Evolutionary conservation across 53 echinoderm and acorn worm species (phyloP), one percentile per base, ranked within the genome.

Genomic region (Apostichopus leukothele): DNA sequence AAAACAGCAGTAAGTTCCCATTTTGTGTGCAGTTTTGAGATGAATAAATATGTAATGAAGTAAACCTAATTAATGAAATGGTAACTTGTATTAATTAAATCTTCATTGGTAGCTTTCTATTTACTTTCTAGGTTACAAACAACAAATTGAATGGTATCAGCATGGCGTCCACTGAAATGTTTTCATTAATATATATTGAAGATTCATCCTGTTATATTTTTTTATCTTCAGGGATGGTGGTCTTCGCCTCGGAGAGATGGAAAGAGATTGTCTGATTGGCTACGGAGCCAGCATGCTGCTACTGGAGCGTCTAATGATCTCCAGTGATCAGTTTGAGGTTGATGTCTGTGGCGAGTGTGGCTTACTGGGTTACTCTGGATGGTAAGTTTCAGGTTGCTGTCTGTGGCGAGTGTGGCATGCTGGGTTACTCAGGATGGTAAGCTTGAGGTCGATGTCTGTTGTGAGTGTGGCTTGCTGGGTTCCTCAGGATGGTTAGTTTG

Each of bases 201-300:
- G 25, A 75, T 26, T 23, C 75, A 9, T 10, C 75, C 21, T 13
- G 75, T 75, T 52, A 9, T 52, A 13, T 79, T n/a, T 2, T 50
- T 79, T 51, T 11, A 3, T 79, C 39, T 61, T 60, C 90, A 96
- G 97, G 88, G 97, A 97, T 90, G 97, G 97, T 83, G 97, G 97
- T 25, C 91, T 97, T 53, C 83, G 97, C 75, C 85, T 97, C 9
- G 97, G 97, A 53, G 97, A 97, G 91, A 97, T 97, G 97, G 97
- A 97, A 68, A 76, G 97, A 27, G 97, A 97, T 81, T 97, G 97
- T 80, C 89, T 97, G 91, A 97, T 97, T 91, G 97, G 97, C 76
- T 97, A 97, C 75, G 97, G 97, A 50, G 97, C 97, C 73, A 97
- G 97, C 79, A 97, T 97, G 97, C 89, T 97, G 25, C 94, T 96